A percentile compares a stretch with the other conserved stretches of the same genome.
Evolutionary conservation across 1,140 invertebrate species (phyloP).

Genomic region (Myzus persicae): DNA sequence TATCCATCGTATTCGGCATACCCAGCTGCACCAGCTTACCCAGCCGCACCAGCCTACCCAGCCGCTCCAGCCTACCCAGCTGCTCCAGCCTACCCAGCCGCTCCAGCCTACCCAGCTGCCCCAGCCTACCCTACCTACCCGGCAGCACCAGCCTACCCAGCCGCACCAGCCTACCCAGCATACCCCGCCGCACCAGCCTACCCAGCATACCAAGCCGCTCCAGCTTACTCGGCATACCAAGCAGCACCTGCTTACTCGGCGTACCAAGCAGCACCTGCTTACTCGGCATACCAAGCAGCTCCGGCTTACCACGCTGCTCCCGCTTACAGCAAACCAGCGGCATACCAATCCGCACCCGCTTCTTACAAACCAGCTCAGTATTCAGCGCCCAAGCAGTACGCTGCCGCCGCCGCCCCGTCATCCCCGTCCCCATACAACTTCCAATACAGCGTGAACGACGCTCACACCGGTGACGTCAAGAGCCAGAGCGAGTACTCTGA

Average conservation of each 20-base stretch:
- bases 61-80: too few species aligned
- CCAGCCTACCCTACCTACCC: too few species aligned
- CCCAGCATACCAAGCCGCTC: slow-evolving; percentile 49
- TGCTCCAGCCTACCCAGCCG: too few species aligned
- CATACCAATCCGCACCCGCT: neutral
- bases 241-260: neutral
- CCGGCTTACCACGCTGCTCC: neutral
- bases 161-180: neutral
- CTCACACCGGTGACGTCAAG: slow-evolving; percentile 63
- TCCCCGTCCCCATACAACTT: slow-evolving; percentile 62
- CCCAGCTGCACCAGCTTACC: slow-evolving; percentile 60
- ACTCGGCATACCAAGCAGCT: slow-evolving; percentile 50
- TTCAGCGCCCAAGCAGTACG: neutral
- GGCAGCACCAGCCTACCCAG: too few species aligned
- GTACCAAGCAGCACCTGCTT: slow-evolving; percentile 60
- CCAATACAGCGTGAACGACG: slow-evolving; percentile 62
- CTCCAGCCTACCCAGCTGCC: neutral
- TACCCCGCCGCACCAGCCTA: slow-evolving; percentile 39
- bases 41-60: neutral
- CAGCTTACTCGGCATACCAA: slow-evolving; percentile 57
- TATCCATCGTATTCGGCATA: slow-evolving; percentile 36
- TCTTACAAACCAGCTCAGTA: neutral
- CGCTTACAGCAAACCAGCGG: too few species aligned
- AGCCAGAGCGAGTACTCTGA: slow-evolving; percentile 66
- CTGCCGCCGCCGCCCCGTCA: too few species aligned